A percentile compares a stretch with the other conserved stretches of the same genome.
phyloP scores from a whole-genome alignment of 2,888 invertebrate genomes.

The Chydorus sphaericus region DNA sequence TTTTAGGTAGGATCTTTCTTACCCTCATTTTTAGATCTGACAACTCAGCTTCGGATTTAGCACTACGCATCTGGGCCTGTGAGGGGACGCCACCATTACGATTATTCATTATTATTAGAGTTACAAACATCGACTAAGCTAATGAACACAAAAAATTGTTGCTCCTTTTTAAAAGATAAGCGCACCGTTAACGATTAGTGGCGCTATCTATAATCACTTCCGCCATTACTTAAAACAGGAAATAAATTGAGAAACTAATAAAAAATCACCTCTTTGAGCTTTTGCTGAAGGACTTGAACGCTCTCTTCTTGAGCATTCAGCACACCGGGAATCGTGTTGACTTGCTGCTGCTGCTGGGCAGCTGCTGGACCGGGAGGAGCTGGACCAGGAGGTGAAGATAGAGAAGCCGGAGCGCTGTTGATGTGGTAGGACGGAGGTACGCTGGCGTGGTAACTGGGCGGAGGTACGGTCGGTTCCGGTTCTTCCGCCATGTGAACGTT shows the following conservation, averaged over 20 bases:
- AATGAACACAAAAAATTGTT: background rate
- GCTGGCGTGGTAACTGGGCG: constrained; percentile 29
- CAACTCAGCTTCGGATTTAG: constrained; percentile 7
- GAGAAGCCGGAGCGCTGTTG: constrained; percentile 24
- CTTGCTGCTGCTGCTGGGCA: background rate
- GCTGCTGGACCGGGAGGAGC: constrained; percentile 23
- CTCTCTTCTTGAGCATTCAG: constrained; percentile 13
- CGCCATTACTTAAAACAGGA: no score
- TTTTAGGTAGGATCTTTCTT: no score
- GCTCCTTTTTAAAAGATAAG: background rate
- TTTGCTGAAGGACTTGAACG: constrained; percentile 11
- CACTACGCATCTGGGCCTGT: constrained; percentile 5
- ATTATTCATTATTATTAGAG: background rate
- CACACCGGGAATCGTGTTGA: background rate
- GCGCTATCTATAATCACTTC: no score
- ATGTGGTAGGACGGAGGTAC: constrained; percentile 30
- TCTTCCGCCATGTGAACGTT: constrained; percentile 16
- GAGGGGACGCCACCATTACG: background rate
- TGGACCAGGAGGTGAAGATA: constrained; percentile 29
- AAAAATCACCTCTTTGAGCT: constrained; percentile 8
- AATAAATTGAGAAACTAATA: background rate
- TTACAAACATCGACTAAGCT: background rate
- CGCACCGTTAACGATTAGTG: no score
- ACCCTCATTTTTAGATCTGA: constrained; percentile 7
- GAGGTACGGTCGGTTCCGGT: constrained; percentile 25